These are phyloP conservation scores for Lacerta bilineata DNA, from an alignment of 2,797 vertebrate species.

Conservation along the genomic window DNA sequence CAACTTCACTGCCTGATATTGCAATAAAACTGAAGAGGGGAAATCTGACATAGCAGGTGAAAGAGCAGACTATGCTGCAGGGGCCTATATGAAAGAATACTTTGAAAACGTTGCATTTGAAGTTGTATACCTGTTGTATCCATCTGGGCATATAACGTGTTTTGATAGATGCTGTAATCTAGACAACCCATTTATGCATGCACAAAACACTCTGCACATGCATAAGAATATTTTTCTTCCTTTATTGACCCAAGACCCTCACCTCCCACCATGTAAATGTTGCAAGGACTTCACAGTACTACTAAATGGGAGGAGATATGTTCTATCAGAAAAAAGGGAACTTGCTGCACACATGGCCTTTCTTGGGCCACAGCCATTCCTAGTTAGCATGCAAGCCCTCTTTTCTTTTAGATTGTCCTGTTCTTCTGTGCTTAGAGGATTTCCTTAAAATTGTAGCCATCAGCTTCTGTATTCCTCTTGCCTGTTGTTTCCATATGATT, in stretches of 20 bases:
- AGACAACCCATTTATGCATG: not conserved
- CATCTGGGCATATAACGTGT: not conserved
- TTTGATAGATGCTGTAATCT: not conserved
- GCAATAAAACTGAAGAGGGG: conserved; percentile 12
- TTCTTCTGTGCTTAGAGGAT: not conserved
- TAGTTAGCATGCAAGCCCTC: conserved; percentile 18
- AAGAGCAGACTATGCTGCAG: not conserved
- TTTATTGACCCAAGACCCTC: not conserved
- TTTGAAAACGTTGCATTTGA: not conserved
- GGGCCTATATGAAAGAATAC: not conserved
- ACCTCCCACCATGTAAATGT: not conserved
- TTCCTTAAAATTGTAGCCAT: not conserved
- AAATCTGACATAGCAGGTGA: conserved; percentile 12
- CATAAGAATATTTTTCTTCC: not conserved
- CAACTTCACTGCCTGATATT: conserved; percentile 9
- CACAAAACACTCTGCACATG: not conserved
- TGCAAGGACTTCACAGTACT: not conserved
- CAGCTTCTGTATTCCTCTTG: not conserved
- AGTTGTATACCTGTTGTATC: conserved; percentile 3
- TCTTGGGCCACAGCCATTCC: not conserved
- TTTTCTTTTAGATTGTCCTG: conserved; percentile 11
- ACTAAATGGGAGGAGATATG: too few species aligned
- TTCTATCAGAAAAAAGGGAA: not conserved
- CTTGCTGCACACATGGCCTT: not conserved
- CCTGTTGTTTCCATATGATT: not conserved